Base-by-base conservation (phyloP, 2,888 invertebrate genomes). In the Acanthoscelides obtectus region DNA sequence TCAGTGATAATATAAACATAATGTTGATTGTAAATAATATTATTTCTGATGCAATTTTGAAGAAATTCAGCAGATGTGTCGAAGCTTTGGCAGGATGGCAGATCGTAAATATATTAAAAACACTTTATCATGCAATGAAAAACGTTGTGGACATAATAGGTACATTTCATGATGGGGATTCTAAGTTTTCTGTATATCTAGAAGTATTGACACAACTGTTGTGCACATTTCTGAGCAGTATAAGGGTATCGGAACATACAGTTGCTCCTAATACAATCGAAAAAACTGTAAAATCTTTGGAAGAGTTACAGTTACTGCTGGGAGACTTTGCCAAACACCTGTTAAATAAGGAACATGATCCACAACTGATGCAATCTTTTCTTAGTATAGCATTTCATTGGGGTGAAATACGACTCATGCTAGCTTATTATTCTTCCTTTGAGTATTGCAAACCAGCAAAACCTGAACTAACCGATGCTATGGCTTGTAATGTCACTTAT, bases 271-370 rank as follows among this genome's bases (percentile, higher is more conserved):
- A 74, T 68, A 79, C 80, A n/a, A 77, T 83, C 22, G 78, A 79
- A 65, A 85, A 84, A 72, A 83, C 84, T 72, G 75, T 81, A 27
- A 77, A 79, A 64, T 74, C 77, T 21, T 79, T 85, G 77, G 76
- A 81, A 2, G 81, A 84, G 69, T 79, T 84, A 78, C 76, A 81
- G 19, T 79, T 81, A 69, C 73, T 84, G 2, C 76, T 86, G 69
- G 74, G 76, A 25, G 78, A 76, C 66, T 83, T 85, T 78, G 84
- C 84, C 64, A 78, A 71, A 22, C 72, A 77, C 22, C 75, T 86
- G 65, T 77, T 86, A 67, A 80, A 80, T 21, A 80, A 79, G 72
- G 82, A 85, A 79, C 85, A 86, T 80, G 82, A 85, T 79, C 82
- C 81, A 66, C 73, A 75, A 67, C 75, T 84, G 68, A 84, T 86